Evolutionary conservation across 2,888 invertebrate species (phyloP), one percentile per base, ranked within the genome.

Genomic region (Spialia ferax): DNA sequence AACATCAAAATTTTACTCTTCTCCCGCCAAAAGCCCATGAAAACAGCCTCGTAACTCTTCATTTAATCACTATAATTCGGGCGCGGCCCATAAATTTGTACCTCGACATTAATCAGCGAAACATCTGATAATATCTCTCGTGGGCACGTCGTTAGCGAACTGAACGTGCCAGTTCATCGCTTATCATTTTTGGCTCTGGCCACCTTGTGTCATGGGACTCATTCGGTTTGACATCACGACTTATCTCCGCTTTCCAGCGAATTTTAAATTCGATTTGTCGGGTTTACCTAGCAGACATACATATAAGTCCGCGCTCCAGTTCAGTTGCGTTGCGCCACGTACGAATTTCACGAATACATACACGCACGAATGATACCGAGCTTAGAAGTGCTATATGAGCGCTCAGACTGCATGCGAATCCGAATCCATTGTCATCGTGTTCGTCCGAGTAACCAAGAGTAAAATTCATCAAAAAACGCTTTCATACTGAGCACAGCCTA

Each of bases 141-240:
- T 75, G 79, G 81, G 85, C 54, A 60, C 67, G 68, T 70, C 71
- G 66, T 70, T 71, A 71, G 73, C 80, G 78, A 83, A 83, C 81
- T 79, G 78, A 55, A 29, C 57, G 10, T 22, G 56, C 48, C 11
- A 64, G 82, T 84, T 84, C 83, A 83, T 82, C 80, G 75, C 82
- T 89, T 91, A 91, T 90, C 88, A 87, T 87, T 89, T 89, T 88
- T 87, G 88, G 86, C 79, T 77, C 71, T 74, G 70, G 69, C 87
- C 83, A 79, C 71, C 61, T 61, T 61, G 57, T 35, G 57, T 23
- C 57, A n/a, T 74, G 87, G 89, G 88, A 81, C 79, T 78, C 73
- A 77, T 89, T 87, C 84, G 86, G 85, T 87, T 84, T 84, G 83
- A 80, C 48, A 48, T 10, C 20, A 20, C 10, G 10, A 48, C 20